Percentiles rank a stretch among this genome's conserved stretches.
These are phyloP conservation scores for Phataginus tetradactyla DNA, from an alignment of 2,797 vertebrate species.

Conservation along the genomic window DNA sequence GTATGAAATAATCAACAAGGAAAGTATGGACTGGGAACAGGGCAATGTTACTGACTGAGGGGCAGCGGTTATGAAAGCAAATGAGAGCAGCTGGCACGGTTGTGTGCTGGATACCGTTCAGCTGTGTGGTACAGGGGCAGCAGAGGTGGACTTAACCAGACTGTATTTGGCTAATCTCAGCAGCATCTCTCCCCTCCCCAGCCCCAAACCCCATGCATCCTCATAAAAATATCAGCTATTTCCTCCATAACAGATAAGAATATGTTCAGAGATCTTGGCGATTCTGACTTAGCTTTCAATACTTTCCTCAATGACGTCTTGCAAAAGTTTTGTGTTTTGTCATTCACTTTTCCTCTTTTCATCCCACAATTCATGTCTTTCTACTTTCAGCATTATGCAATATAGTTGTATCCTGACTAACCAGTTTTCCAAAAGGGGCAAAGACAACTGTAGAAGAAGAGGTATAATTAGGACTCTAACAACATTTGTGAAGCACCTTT, in stretches of 20 bases:
- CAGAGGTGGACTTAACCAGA: constrained; percentile 8
- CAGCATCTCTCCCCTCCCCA: not conserved
- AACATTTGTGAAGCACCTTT: not conserved
- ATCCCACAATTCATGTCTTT: not conserved
- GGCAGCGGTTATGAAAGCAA: not conserved
- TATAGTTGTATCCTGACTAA: not conserved
- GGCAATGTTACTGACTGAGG: not conserved
- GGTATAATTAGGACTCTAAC: not conserved
- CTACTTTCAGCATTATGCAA: not conserved
- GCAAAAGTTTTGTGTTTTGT: constrained; percentile 53
- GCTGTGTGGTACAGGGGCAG: not conserved
- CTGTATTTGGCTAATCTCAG: constrained; percentile 16
- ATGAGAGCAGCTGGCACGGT: not conserved
- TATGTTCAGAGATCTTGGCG: not conserved
- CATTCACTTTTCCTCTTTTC: not conserved
- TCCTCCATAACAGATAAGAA: not conserved
- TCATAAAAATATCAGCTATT: not conserved
- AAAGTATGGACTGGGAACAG: not conserved
- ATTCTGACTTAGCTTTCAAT: constrained; percentile 47
- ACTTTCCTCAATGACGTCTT: not conserved
- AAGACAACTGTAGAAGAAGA: not conserved
- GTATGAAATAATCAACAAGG: not conserved
- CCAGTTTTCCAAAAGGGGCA: not conserved
- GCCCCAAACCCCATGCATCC: not conserved
- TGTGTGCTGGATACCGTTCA: not conserved